Evolutionary conservation across 2,113 vertebrate species (phyloP).

Genomic region (Galemys pyrenaicus): DNA sequence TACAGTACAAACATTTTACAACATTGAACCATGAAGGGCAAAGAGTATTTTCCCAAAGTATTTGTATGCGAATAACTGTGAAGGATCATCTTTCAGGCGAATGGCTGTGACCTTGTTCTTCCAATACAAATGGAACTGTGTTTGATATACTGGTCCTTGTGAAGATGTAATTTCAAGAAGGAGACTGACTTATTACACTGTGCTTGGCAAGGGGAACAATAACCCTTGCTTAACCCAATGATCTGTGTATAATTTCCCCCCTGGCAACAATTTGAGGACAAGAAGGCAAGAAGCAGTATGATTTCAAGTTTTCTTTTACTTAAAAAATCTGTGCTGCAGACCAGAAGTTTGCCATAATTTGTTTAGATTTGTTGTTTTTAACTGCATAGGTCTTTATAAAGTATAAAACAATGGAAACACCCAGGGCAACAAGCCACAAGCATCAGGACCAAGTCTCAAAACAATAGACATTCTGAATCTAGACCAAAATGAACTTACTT

Average conservation of each 20-base stretch:
- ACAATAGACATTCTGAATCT: not conserved
- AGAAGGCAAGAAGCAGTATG: constrained; percentile 38
- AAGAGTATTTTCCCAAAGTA: constrained; percentile 52
- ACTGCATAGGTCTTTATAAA: not conserved
- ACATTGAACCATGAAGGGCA: constrained; percentile 47
- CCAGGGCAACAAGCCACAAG: not conserved
- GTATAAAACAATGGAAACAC: constrained; percentile 3
- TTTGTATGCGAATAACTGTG: constrained; percentile 46
- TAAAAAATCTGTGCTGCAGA: constrained; percentile 7
- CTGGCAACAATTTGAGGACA: not conserved
- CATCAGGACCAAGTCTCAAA: not conserved
- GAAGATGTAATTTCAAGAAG: constrained; percentile 50
- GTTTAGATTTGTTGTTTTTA: constrained; percentile 31
- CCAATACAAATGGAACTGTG: constrained; percentile 40
- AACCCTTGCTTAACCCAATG: constrained; percentile 46
- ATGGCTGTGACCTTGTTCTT: constrained; percentile 47
- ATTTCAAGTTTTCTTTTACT: constrained; percentile 52
- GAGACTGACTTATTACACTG: constrained; percentile 38
- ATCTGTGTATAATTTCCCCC: constrained; percentile 45
- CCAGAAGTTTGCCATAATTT: not conserved
- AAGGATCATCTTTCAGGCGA: constrained; percentile 53
- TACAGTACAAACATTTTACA: constrained; percentile 22
- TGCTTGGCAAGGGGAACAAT: not conserved
- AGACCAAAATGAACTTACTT: constrained; percentile 1
- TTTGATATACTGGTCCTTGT: constrained; percentile 41